A percentile compares a stretch with the other conserved stretches of the same genome.
Conservation (phyloP, 1,140 invertebrate genomes). For the Lepidurus arcticus region DNA sequence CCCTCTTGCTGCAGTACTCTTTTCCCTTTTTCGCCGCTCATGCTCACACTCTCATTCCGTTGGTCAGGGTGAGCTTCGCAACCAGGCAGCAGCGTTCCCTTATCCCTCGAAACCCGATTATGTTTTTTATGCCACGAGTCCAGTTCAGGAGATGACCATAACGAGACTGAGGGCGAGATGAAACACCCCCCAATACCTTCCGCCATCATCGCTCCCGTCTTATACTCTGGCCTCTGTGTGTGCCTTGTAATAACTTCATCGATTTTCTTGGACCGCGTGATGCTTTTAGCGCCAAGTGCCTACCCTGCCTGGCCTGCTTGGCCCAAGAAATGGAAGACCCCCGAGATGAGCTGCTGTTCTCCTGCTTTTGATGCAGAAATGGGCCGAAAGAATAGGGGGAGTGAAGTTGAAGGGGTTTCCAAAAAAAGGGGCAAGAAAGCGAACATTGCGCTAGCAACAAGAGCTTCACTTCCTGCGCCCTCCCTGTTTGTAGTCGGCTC, state of each 20-base stretch:
- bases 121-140: constrained; percentile 18
- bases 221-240: not conserved
- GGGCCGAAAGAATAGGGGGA: not conserved
- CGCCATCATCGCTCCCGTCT: not conserved
- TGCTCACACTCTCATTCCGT: not conserved
- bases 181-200: constrained; percentile 12
- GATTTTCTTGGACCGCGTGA: constrained; percentile 21
- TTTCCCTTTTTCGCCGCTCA: not conserved
- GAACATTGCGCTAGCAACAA: not conserved
- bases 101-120: constrained; percentile 11
- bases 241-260: constrained; percentile 11
- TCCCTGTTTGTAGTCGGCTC: not conserved
- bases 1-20: not conserved
- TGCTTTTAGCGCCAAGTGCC: constrained; percentile 7
- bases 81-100: not conserved
- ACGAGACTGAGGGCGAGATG: not conserved
- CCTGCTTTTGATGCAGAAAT: constrained; percentile 19
- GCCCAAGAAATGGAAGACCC: constrained; percentile 16
- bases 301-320: not conserved
- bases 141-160: constrained; percentile 21
- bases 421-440: not conserved
- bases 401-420: not conserved
- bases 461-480: not conserved
- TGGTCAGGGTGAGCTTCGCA: not conserved
- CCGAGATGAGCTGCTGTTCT: constrained; percentile 2